Percentiles rank a stretch among this genome's conserved stretches.
phyloP scores from a whole-genome alignment of 2,113 vertebrate genomes.

The Thunnus thynnus region DNA sequence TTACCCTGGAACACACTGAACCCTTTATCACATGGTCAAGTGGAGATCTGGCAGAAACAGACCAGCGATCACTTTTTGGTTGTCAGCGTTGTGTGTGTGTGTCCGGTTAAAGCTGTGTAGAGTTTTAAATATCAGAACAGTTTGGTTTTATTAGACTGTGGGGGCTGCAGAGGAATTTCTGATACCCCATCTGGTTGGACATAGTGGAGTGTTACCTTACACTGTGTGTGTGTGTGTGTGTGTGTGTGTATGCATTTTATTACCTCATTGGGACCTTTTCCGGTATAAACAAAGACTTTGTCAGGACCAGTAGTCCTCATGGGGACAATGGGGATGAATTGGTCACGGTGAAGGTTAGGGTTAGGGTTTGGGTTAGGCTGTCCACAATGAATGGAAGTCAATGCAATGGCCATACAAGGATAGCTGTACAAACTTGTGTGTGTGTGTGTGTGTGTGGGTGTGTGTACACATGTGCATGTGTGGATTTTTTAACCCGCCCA shows the following conservation, averaged over 20 bases:
- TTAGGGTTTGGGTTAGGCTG: too few species aligned
- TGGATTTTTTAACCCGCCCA: conserved; percentile 50
- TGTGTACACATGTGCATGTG: conserved; percentile 4
- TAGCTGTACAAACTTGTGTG: conserved; percentile 1
- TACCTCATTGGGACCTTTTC: too few species aligned
- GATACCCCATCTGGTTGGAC: conserved; percentile 43
- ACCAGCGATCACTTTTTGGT: conserved; percentile 1
- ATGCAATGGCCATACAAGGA: too few species aligned
- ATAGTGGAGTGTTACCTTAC: conserved; percentile 53
- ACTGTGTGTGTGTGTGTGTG: conserved; percentile 34
- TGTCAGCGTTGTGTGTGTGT: background rate
- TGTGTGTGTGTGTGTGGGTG: conserved; percentile 26
- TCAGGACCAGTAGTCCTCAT: too few species aligned
- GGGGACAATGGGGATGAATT: too few species aligned
- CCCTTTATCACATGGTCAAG: conserved; percentile 5
- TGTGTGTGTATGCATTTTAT: conserved; percentile 7
- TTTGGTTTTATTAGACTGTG: conserved; percentile 57
- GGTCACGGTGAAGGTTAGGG: too few species aligned
- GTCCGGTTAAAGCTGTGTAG: conserved; percentile 28
- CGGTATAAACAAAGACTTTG: too few species aligned
- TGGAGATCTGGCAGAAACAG: background rate
- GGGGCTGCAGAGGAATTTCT: conserved; percentile 27
- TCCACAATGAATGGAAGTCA: too few species aligned
- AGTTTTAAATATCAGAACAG: conserved; percentile 53
- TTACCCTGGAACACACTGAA: conserved; percentile 1